Evolutionary conservation across 2,888 invertebrate species (phyloP).

Genomic region (Leuctra nigra): DNA sequence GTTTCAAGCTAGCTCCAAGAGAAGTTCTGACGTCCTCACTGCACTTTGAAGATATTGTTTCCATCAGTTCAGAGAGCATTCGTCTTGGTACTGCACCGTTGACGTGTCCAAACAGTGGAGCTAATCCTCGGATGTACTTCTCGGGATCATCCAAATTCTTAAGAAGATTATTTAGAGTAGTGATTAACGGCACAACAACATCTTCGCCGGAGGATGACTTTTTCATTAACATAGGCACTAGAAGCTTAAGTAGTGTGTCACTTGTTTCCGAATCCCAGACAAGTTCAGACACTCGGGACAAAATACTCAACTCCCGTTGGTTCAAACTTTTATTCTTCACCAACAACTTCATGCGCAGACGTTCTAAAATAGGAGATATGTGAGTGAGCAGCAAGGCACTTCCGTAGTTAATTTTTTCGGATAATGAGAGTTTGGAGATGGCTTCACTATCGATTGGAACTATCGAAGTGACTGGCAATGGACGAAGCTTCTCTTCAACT

Average conservation of each 20-base stretch:
- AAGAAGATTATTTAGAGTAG: conserved; percentile 67
- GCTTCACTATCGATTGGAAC: conserved; percentile 36
- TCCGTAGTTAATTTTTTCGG: conserved; percentile 57
- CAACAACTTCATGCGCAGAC: conserved; percentile 58
- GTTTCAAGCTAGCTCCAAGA: neutral
- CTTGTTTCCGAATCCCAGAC: conserved; percentile 61
- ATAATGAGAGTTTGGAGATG: conserved; percentile 31
- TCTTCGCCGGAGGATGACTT: conserved; percentile 60
- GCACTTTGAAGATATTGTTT: conserved; percentile 45
- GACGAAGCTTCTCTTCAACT: neutral
- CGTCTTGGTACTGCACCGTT: conserved; percentile 59
- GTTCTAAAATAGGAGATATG: conserved; percentile 60
- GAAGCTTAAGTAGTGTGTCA: conserved; percentile 58
- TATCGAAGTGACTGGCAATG: conserved; percentile 40
- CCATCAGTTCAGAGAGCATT: conserved; percentile 56
- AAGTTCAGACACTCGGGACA: conserved; percentile 69
- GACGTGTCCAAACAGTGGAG: conserved; percentile 65
- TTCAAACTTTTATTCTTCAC: conserved; percentile 53
- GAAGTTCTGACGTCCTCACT: neutral
- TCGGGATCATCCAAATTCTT: conserved; percentile 58
- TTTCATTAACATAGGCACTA: conserved; percentile 64
- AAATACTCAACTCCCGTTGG: conserved; percentile 62
- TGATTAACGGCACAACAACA: conserved; percentile 60
- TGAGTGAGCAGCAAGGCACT: conserved; percentile 68
- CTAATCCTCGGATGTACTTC: conserved; percentile 57